Evolutionary conservation across 1,140 invertebrate species (phyloP), one percentile per base, ranked within the genome.

Genomic region (Cyclargus thomasi): DNA sequence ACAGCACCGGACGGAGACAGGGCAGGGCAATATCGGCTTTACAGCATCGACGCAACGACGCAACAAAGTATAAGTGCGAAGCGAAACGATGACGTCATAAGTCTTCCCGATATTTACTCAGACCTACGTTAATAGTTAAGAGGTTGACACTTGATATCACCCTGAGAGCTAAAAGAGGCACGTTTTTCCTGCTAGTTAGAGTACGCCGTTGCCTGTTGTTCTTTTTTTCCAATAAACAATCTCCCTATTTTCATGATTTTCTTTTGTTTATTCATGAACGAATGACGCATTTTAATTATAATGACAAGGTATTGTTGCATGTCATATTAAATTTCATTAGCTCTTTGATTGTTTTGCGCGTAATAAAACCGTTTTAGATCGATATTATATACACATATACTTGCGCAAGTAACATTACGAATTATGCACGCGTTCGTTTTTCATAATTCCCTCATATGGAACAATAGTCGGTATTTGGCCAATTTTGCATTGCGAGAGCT

Each of bases 401-500:
- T 29, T 2, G 8, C 29, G 29, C 29, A 29, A 29, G 8, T 29
- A 29, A 7, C 4, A 29, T 29, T 29, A 29, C 29, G 29, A 8
- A 29, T 29, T 29, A 29, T 29, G 8, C 29, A 29, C 8, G 29
- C 29, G 8, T 29, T 29, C 29, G 8, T 7, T 39, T 39, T 39
- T 7, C 36, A 39, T 47, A 2, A 47, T 47, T 47, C 0, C 39
- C 39, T 47, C 39, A 47, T 14, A 11, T 14, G 11, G 39, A 47
- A 47, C 39, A 47, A 47, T 47, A 47, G 39, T 47, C 14, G 39
- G 14, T 47, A 59, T 59, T 59, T 59, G 55, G 6, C 55, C 10
- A 59, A 59, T 59, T 59, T 59, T 59, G 18, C 20, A 59, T 59
- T 59, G 20, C 55, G 18, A 59, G 18, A 59, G 55, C 17, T 59